Conservation (phyloP, 2,797 vertebrate genomes). For the Macroramphosus scolopax region DNA sequence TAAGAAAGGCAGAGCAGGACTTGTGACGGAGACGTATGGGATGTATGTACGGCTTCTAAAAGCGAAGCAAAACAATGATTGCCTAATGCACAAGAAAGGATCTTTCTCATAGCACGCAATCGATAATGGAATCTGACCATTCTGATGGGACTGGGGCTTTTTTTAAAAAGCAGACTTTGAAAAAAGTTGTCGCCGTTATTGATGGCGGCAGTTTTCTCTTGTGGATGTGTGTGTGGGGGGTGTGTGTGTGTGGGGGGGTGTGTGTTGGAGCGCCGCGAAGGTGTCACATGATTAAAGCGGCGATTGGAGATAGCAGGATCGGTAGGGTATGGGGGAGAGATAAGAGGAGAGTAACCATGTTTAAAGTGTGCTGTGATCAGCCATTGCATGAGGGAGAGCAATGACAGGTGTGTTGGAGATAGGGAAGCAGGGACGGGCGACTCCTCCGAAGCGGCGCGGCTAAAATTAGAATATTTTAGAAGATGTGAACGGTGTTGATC, state of each 20-base stretch:
- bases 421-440: constrained; percentile 55
- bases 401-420: constrained; percentile 72
- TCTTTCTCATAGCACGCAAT: constrained; percentile 26
- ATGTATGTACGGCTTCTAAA: constrained; percentile 52
- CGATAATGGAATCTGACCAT: constrained; percentile 72
- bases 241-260: not conserved
- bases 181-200: constrained; percentile 69
- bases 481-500: constrained; percentile 62
- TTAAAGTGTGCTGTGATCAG: constrained; percentile 82
- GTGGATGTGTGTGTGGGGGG: constrained; percentile 11
- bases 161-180: constrained; percentile 63
- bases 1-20: constrained; percentile 47
- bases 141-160: constrained; percentile 66
- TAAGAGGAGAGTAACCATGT: constrained; percentile 75
- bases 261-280: constrained; percentile 36
- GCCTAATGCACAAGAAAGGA: constrained; percentile 31
- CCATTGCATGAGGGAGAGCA: constrained; percentile 68
- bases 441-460: constrained; percentile 58
- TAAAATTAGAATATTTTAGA: constrained; percentile 77
- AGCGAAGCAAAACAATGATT: constrained; percentile 54
- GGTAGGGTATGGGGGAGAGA: constrained; percentile 70
- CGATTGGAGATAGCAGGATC: constrained; percentile 70
- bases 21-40: constrained; percentile 45
- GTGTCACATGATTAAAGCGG: constrained; percentile 78
- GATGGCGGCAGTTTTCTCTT: constrained; percentile 65